phyloP scores from a whole-genome alignment of 2,888 invertebrate genomes.

The Nomada ruficornis region DNA sequence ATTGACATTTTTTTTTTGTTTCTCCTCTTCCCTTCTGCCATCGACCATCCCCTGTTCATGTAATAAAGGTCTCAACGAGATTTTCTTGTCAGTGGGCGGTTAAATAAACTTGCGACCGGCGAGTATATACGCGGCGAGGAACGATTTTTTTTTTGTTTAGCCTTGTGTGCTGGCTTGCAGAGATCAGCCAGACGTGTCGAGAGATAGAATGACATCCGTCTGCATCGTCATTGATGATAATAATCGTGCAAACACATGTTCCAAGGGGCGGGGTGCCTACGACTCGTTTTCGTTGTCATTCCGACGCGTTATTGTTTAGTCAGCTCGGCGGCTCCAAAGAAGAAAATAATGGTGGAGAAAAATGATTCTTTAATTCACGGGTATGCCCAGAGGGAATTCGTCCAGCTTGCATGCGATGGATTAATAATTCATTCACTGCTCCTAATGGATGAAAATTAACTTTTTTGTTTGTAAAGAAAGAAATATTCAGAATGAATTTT shows the following conservation, averaged over 20 bases:
- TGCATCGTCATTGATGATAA: constrained; percentile 80
- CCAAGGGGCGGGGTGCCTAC: constrained; percentile 27
- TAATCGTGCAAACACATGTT: constrained; percentile 58
- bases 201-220: constrained; percentile 76
- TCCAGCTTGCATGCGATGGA: constrained; percentile 28
- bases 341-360: not conserved
- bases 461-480: no score
- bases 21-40: not conserved
- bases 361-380: constrained; percentile 41
- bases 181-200: constrained; percentile 62
- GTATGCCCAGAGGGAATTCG: constrained; percentile 10
- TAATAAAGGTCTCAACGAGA: constrained; percentile 70
- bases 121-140: constrained; percentile 44
- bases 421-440: constrained; percentile 49
- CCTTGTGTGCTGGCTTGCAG: constrained; percentile 30
- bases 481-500: no score
- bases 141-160: constrained; percentile 42
- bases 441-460: constrained; percentile 42
- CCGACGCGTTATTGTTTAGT: constrained; percentile 65
- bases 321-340: constrained; percentile 36
- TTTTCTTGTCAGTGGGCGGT: constrained; percentile 70
- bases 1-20: constrained; percentile 60
- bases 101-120: constrained; percentile 69
- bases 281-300: constrained; percentile 65
- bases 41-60: constrained; percentile 30